Base-by-base conservation (phyloP, 2,888 invertebrate genomes). In the Drosophila mercatorum region DNA sequence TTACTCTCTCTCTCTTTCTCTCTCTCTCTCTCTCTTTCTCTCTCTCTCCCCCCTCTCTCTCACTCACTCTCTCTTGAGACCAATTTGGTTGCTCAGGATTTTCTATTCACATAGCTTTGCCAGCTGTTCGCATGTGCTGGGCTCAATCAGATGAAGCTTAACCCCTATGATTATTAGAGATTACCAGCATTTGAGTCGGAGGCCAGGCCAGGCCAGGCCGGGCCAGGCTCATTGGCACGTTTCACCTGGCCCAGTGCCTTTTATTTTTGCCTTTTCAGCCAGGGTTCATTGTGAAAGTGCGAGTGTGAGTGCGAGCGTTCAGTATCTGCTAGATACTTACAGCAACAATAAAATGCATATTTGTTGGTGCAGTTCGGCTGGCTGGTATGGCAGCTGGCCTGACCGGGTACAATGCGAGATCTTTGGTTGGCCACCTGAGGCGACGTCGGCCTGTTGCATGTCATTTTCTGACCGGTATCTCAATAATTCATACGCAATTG, bases 401-500 rank as follows among this genome's bases (percentile, higher is more conserved):
- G 38, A n/a, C 38, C 53, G 53, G 53, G 38, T 36, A 38, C 53
- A 78, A 81, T 82, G 46, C 63, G 70, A 84, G 74, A 65, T 76
- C 64, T 78, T 71, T 75, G 26, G 58, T 47, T 60, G 75, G 76
- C 76, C 77, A 78, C 77, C 77, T 80, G 80, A 80, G 77, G 80
- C 77, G 77, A 79, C 46, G 80, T 77, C 44, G 78, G 68, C 66
- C 81, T 68, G 75, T 88, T 88, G 88, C 83, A 83, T 85, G 83
- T 88, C 83, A 88, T 88, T 83, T 83, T 82, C 80, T 85, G 83
- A 85, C 80, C 83, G 72, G 78, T 85, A 83, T 83, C 83, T 83
- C 83, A 88, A 83, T 83, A 83, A 83, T 83, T 83, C 88, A 83
- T 83, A 83, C 86, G 88, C 83, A 83, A 83, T 83, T 83, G 83